These are phyloP conservation scores for Passer domesticus DNA, from an alignment of 2,113 vertebrate species.

Conservation along the genomic window DNA sequence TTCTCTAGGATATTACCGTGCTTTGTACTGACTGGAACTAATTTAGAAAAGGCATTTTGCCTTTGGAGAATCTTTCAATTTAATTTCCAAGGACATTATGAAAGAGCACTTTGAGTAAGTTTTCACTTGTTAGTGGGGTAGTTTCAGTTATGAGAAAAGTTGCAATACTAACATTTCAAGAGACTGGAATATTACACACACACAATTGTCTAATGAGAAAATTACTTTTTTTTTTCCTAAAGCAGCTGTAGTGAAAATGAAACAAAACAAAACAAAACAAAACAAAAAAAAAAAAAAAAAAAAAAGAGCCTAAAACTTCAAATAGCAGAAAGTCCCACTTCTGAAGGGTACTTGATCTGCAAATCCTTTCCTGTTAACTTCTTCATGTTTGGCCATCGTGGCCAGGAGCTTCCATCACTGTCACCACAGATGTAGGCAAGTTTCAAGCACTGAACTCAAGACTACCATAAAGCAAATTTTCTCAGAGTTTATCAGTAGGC, in stretches of 20 bases:
- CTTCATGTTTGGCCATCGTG: neutral
- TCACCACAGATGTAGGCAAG: neutral
- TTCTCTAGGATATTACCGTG: neutral
- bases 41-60: neutral
- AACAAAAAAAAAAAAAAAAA: neutral
- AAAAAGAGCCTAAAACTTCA: neutral
- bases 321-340: neutral
- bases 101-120: neutral
- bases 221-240: rapidly evolving
- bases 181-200: neutral
- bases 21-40: neutral
- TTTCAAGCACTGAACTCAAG: neutral
- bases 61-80: neutral
- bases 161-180: neutral
- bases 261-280: neutral
- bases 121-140: neutral
- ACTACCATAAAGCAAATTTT: neutral
- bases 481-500: neutral
- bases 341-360: neutral
- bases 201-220: neutral
- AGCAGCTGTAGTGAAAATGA: neutral
- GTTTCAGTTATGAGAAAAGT: neutral
- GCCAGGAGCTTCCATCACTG: neutral
- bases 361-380: neutral
- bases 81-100: neutral